Evolutionary conservation across 92 coral and sea anemone species (phyloP), one percentile per base, ranked within the genome.

Genomic region (Palythoa grandis): DNA sequence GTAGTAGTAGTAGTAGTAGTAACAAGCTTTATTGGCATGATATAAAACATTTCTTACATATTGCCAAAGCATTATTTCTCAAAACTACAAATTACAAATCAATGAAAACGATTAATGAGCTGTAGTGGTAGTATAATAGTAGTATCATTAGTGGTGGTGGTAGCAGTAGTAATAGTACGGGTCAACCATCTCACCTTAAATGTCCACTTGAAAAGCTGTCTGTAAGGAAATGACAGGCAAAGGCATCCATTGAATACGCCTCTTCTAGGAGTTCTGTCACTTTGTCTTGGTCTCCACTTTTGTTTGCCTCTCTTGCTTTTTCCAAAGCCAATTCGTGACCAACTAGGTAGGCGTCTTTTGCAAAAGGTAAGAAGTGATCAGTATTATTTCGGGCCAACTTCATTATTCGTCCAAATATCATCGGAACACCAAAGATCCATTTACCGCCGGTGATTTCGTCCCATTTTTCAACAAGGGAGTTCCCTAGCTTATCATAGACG

Each of bases 341-440:
- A 56, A 66, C 43, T 5, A 88, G 75, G 52, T 88, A 91, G 8
- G 93, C 91, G 15, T 83, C 48, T 69, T 84, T 75, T 20, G 91
- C 91, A 11, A 78, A 50, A 19, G 93, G 93, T 40, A 69, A 79
- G 56, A 91, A 91, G 61, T 91, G 93, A 58, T 91, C 93, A 84
- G 70, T 52, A 24, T 91, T 91, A 1, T 78, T 67, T 22, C 11
- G 22, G 2, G 93, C 93, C 35, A 91, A 50, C 66, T 85, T 73
- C 83, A 91, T 19, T 87, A 88, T 84, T n/a, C 84, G 54, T 23
- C 91, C 91, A 11, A 11, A 37, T 13, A 37, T 57, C 11, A 83
- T 25, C 1, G 89, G 93, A 2, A 87, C 15, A 9, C 86, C 88
- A 5, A 48, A 68, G 5, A 63, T 0, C 90, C 90, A 90, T 22